Evolutionary conservation across 2,113 vertebrate species (phyloP).

Genomic region (Hipposideros armiger): DNA sequence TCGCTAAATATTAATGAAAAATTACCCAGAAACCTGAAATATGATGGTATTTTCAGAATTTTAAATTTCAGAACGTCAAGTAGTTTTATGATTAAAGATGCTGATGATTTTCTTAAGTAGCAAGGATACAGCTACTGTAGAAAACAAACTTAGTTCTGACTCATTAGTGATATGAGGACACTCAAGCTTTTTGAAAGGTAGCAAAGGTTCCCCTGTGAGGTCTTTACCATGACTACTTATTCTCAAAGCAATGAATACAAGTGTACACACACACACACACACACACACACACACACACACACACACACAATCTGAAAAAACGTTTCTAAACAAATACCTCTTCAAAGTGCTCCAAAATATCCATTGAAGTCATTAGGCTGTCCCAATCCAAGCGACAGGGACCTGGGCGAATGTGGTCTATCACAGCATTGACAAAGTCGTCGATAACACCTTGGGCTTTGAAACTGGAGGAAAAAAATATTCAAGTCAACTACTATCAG

Average conservation of each 20-base stretch:
- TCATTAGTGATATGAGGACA: background rate
- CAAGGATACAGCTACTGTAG: background rate
- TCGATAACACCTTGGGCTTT: conserved; percentile 91
- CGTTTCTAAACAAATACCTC: conserved; percentile 84
- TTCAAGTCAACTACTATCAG: conserved; percentile 37
- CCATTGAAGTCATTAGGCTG: conserved; percentile 92
- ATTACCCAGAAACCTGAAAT: conserved; percentile 10
- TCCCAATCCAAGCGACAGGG: conserved; percentile 92
- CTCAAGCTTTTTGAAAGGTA: background rate
- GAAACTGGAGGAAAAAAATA: conserved; percentile 87
- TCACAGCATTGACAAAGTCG: conserved; percentile 85
- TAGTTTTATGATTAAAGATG: conserved; percentile 40
- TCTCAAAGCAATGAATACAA: background rate
- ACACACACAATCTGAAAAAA: background rate
- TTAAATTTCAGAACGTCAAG: conserved; percentile 48
- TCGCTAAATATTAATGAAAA: conserved; percentile 5
- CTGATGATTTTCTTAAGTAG: background rate
- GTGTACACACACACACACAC: background rate
- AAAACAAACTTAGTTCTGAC: conserved; percentile 16
- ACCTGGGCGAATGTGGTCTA: conserved; percentile 92
- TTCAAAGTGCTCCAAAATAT: conserved; percentile 90
- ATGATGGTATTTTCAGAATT: conserved; percentile 36
- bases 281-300: background rate
- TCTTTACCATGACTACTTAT: background rate
- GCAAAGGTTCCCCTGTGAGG: background rate